Base-by-base conservation (phyloP, 2,797 vertebrate species). In the Amphiprion clarkii region DNA sequence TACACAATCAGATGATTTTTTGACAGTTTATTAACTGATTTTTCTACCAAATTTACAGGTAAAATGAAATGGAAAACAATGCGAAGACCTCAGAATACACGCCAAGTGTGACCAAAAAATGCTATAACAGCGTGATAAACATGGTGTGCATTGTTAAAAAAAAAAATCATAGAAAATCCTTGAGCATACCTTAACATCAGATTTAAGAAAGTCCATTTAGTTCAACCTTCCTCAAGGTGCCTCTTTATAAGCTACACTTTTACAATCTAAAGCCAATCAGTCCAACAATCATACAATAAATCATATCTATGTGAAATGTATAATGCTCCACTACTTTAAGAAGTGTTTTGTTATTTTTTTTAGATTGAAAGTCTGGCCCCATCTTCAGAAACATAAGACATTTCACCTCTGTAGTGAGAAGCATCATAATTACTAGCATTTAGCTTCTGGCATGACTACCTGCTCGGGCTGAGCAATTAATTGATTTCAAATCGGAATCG, bases 381-480 rank as follows among this genome's bases (percentile, higher is more conserved):
- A 23, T 56, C 25, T 68, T 67, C 36, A 57, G 5, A 63, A 74
- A 65, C 33, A 60, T 19, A 13, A 56, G 9, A 48, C 13, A 6
- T 40, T 74, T 57, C 12, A 55, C 16, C 44, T 46, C 8, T 33
- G 25, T 1, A 67, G 14, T 46, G 40, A 67, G 46, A 31, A 69
- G 17, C 36, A 77, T 72, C 23, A 67, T 14, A 74, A 55, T 52
- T 63, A 55, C 40, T 52, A 56, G 48, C 31, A 49, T 62, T 67
- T 31, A 56, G 42, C 48, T 19, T 12, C 56, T 56, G 42, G 36
- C 10, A 3, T 12, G 36, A 12, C 36, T 39, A 39, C 36, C 2
- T 2, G 10, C 36, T 11, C 2, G 36, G 2, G 36, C 36, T 39
- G 36, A 39, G 3, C 36, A 39, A 12, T 39, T 39, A 39, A 12